These are phyloP conservation scores for Xanthia icteritia DNA, from an alignment of 2,888 invertebrate species.

Conservation along the genomic window DNA sequence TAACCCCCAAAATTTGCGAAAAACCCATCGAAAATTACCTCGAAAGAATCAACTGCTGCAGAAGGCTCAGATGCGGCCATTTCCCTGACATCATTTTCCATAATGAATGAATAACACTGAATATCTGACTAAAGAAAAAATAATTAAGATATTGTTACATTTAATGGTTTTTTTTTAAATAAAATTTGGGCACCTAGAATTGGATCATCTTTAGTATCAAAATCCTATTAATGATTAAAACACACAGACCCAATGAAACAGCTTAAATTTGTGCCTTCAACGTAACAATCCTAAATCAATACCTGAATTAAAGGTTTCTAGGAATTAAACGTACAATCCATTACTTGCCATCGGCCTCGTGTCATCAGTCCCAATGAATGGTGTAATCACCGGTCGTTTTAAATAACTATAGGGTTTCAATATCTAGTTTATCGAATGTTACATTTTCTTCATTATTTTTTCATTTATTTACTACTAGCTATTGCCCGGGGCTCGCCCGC, in stretches of 20 bases:
- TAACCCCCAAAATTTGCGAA: too few species aligned
- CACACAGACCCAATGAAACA: not conserved
- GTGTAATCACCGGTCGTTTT: conserved; percentile 22
- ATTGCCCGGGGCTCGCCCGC: too few species aligned
- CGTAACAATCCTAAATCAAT: conserved; percentile 27
- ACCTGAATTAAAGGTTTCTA: conserved; percentile 22
- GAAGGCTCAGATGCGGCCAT: too few species aligned
- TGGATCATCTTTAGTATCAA: not conserved
- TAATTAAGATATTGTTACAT: too few species aligned
- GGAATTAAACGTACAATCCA: conserved; percentile 6
- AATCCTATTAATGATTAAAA: not conserved
- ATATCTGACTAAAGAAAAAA: too few species aligned
- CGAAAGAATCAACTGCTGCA: too few species aligned
- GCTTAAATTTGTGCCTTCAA: not conserved
- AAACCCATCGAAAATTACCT: too few species aligned
- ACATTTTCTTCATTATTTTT: not conserved
- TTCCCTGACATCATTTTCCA: too few species aligned
- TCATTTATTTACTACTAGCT: not conserved
- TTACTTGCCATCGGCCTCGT: conserved; percentile 1
- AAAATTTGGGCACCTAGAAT: too few species aligned
- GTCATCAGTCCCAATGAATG: conserved; percentile 1
- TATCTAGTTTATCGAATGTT: not conserved
- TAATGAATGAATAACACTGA: too few species aligned
- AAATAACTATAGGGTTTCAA: not conserved
- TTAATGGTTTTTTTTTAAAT: too few species aligned